A percentile compares a stretch with the other conserved stretches of the same genome.
Evolutionary conservation across 2,797 vertebrate species (phyloP).

Genomic region (Carduelis carduelis): DNA sequence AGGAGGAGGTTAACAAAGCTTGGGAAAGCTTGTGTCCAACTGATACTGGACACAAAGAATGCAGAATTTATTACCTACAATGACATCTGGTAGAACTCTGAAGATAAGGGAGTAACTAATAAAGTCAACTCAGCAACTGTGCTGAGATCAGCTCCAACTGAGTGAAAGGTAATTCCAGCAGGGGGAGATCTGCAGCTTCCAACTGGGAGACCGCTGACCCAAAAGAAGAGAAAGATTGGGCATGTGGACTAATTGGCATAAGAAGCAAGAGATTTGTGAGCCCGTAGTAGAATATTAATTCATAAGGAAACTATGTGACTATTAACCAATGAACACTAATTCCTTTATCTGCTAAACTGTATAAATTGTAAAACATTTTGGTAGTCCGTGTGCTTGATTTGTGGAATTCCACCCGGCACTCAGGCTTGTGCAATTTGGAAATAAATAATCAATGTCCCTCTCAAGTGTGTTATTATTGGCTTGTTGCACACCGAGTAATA

Average conservation of each 20-base stretch:
- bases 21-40: rapidly evolving
- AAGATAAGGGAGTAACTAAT: neutral
- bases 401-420: neutral
- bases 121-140: neutral
- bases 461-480: neutral
- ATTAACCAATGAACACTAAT: neutral
- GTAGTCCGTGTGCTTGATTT: rapidly evolving
- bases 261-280: neutral
- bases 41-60: neutral
- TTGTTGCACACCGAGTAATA: neutral
- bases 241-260: neutral
- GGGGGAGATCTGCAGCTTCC: neutral
- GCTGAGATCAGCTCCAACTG: neutral
- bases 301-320: neutral
- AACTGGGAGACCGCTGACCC: neutral
- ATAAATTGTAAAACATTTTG: neutral
- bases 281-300: neutral
- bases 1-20: neutral
- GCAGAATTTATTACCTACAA: neutral
- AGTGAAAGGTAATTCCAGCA: neutral
- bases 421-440: neutral
- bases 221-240: neutral
- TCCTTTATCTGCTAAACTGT: neutral
- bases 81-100: neutral
- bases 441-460: neutral